Conservation (phyloP, 2,113 vertebrate genomes). For the Equus quagga region DNA sequence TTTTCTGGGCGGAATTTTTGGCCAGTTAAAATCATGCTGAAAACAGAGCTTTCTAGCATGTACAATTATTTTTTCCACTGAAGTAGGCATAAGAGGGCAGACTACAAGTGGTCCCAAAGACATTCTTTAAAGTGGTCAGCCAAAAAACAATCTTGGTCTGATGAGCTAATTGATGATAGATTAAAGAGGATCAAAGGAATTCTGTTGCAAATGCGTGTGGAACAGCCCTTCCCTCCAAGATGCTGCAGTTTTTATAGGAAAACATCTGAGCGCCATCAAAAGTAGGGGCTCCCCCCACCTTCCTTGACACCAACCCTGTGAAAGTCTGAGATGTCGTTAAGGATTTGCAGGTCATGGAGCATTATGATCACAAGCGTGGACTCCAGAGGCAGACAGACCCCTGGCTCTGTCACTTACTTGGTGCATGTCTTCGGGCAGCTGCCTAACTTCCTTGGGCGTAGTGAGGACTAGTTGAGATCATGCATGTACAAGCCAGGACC, state of each 20-base stretch:
- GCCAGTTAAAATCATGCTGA: not conserved
- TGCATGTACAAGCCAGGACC: not conserved
- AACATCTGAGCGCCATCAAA: not conserved
- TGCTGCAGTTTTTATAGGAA: not conserved
- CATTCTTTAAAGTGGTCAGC: not conserved
- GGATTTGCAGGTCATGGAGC: fast-evolving
- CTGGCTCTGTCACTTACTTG: not conserved
- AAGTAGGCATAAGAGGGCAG: not conserved
- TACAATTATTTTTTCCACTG: not conserved
- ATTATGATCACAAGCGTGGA: fast-evolving
- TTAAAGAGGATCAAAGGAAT: not conserved
- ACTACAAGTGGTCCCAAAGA: not conserved
- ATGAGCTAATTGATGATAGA: conserved; percentile 37
- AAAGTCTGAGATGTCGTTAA: not conserved
- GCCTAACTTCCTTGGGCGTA: not conserved
- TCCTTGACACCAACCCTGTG: not conserved
- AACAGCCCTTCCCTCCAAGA: not conserved
- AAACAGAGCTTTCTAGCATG: not conserved
- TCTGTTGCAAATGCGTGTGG: not conserved
- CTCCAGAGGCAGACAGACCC: not conserved
- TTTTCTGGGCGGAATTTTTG: not conserved
- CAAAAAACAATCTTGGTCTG: not conserved
- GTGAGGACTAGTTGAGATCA: no score
- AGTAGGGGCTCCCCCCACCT: not conserved
- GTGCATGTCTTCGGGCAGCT: not conserved